Evolutionary conservation across 2,888 invertebrate genomes (phyloP).

Genomic region (Mystacides longicornis): DNA sequence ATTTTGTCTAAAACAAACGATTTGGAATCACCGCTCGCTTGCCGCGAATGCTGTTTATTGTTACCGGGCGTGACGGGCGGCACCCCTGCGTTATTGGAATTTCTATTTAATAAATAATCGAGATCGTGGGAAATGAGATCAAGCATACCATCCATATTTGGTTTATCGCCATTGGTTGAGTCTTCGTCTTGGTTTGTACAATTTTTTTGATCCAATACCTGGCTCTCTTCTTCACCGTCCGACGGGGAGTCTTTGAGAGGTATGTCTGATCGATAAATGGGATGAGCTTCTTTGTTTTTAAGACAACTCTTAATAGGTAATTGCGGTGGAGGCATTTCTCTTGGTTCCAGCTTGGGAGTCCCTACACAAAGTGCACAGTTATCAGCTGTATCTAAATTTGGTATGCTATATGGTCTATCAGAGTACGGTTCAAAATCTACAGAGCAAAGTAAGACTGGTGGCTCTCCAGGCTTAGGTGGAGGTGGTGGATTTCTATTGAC

Average conservation of each 20-base stretch:
- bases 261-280: conserved; percentile 19
- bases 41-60: conserved; percentile 14
- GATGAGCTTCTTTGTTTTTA: conserved; percentile 32
- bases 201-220: conserved; percentile 19
- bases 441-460: conserved; percentile 36
- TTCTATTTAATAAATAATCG: conserved; percentile 71
- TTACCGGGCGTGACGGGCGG: conserved; percentile 7
- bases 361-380: conserved; percentile 37
- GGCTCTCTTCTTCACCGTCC: conserved; percentile 23
- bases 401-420: conserved; percentile 33
- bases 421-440: conserved; percentile 39
- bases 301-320: conserved; percentile 43
- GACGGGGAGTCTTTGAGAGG: conserved; percentile 15
- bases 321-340: conserved; percentile 31
- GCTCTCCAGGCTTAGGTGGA: conserved; percentile 29
- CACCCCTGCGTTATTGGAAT: conserved; percentile 32
- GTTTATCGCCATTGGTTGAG: conserved; percentile 37
- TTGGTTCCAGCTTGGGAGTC: conserved; percentile 26
- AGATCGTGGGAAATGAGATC: conserved; percentile 76
- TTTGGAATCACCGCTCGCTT: conserved; percentile 20
- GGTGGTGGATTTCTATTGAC: conserved; percentile 31
- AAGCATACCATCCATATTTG: conserved; percentile 56
- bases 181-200: conserved; percentile 27
- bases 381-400: conserved; percentile 33
- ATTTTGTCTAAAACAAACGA: conserved; percentile 23